Base-by-base conservation (phyloP, 2,797 vertebrate genomes). In the Pseudomugil tenellus region DNA sequence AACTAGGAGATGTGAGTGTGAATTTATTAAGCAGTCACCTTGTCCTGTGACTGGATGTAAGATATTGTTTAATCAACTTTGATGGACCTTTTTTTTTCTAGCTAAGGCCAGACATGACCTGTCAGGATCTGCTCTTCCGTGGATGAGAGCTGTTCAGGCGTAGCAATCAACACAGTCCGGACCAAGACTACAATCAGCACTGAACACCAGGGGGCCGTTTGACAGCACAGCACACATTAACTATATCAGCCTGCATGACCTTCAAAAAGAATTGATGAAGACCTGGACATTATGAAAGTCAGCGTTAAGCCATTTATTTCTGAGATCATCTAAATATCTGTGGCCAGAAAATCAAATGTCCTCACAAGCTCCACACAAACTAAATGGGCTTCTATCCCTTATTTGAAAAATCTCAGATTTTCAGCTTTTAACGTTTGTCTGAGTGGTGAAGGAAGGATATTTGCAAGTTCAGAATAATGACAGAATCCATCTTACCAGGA, bases 151-250 rank as follows among this genome's bases (percentile, higher is more conserved):
- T 80, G 72, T 52, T 80, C 67, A 53, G 63, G 35, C 64, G 73
- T 21, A 28, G 72, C 81, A 91, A 86, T 89, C 86, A 87, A 61
- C 62, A 61, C 69, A 58, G 71, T 51, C 71, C 52, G 46, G 77
- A 74, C 84, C 81, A 76, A 84, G 86, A 79, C 71, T 73, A 85
- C 76, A 89, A 87, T 87, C 87, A 89, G 76, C 31, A 57, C 31
- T 34, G 21, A 83, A 74, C 80, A 80, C 64, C 43, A 21, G 86
- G 70, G 83, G 83, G 73, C 65, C 69, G n/a, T 72, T 48, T 75
- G 68, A 84, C 64, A 76, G 72, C 49, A 63, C 51, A 37, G 57
- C 67, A 56, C 51, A 73, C 7, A 52, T 32, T 80, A 83, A 85
- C 81, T 81, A 80, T 26, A 14, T 31, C 25, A 25, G 82, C 77